Evolutionary conservation across 2,797 vertebrate species (phyloP).

Genomic region (Salarias fasciatus): DNA sequence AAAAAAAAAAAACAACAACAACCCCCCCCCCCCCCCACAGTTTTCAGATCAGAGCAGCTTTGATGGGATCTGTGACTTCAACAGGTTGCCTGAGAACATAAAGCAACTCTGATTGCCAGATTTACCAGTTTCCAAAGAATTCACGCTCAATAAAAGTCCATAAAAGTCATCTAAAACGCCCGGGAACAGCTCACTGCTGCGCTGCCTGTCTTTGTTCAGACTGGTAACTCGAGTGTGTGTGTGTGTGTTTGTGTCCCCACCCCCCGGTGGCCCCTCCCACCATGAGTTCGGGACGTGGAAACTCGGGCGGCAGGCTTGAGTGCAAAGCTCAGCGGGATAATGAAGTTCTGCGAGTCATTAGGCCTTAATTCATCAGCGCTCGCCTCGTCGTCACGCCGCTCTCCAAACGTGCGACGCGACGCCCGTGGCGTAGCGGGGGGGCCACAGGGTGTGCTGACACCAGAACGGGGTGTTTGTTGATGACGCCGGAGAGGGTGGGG

Average conservation of each 20-base stretch:
- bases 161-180: constrained; percentile 52
- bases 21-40: too few relatives aligned
- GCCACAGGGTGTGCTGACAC: constrained; percentile 19
- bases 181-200: constrained; percentile 47
- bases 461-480: constrained; percentile 24
- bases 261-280: constrained; percentile 33
- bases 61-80: background rate
- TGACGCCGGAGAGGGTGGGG: constrained; percentile 22
- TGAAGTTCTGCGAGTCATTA: constrained; percentile 54
- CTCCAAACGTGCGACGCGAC: constrained; percentile 35
- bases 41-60: background rate
- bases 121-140: constrained; percentile 45
- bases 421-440: constrained; percentile 3
- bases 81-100: background rate
- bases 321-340: constrained; percentile 64
- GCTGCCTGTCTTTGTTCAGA: constrained; percentile 61
- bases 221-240: constrained; percentile 75
- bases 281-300: constrained; percentile 64
- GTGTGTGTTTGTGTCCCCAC: too few relatives aligned
- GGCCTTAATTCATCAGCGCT: constrained; percentile 52
- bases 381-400: constrained; percentile 28
- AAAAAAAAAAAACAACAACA: too few relatives aligned
- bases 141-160: constrained; percentile 63
- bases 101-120: constrained; percentile 15
- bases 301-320: constrained; percentile 49